Conservation (phyloP, 2,797 vertebrate genomes). For the Bovichtus diacanthus region DNA sequence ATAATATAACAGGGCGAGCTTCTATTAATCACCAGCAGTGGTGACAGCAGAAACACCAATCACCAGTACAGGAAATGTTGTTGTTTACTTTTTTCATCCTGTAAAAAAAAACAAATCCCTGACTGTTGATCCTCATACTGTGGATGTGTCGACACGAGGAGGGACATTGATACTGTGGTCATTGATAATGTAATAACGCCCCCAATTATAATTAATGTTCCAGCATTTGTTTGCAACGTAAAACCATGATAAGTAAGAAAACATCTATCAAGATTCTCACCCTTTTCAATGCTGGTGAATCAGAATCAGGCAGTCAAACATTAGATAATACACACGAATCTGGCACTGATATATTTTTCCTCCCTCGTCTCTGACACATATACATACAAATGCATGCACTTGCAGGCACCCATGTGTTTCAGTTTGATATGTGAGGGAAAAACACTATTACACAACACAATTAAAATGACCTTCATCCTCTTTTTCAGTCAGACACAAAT, state of each 20-base stretch:
- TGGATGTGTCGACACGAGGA: background rate
- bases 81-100: conserved; percentile 21
- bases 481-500: conserved; percentile 21
- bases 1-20: background rate
- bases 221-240: background rate
- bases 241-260: background rate
- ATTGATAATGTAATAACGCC: too few relatives aligned
- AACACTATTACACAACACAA: conserved; percentile 33
- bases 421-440: conserved; percentile 47
- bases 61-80: background rate
- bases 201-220: too few relatives aligned
- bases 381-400: conserved; percentile 9
- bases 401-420: conserved; percentile 22
- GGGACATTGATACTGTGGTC: background rate
- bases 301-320: conserved; percentile 1
- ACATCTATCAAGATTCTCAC: background rate
- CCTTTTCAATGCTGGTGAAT: conserved; percentile 15
- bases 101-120: background rate
- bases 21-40: background rate
- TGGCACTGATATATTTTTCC: conserved; percentile 10
- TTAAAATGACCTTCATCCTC: conserved; percentile 61
- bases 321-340: conserved; percentile 8
- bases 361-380: conserved; percentile 14
- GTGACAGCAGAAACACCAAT: background rate
- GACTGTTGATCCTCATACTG: background rate